phyloP scores from a whole-genome alignment of 2,888 invertebrate species.

The Nebria brevicollis region DNA sequence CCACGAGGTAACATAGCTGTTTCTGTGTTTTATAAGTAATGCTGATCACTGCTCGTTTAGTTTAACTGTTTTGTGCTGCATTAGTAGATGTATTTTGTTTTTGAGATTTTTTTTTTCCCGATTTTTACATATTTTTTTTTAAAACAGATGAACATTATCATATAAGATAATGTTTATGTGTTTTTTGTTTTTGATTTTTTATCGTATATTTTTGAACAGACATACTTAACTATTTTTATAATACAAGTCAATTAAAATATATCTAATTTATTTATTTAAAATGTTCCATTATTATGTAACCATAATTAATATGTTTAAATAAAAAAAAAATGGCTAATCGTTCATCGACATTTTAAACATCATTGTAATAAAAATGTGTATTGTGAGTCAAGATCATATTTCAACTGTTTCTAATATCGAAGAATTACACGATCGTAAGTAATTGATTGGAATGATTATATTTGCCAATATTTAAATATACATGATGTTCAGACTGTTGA shows the following conservation, averaged over 20 bases:
- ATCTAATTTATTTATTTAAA: not conserved
- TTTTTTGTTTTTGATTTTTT: conserved; percentile 47
- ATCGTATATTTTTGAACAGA: conserved; percentile 14
- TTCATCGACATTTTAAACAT: not conserved
- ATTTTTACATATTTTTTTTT: not conserved
- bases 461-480: no score
- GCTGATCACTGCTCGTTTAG: conserved; percentile 13
- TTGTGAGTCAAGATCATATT: not conserved
- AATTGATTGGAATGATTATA: not conserved
- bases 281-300: not conserved
- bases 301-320: not conserved
- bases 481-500: no score
- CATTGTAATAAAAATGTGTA: not conserved
- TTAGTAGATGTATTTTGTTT: conserved; percentile 45
- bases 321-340: not conserved
- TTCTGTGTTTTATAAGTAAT: conserved; percentile 42
- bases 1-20: conserved; percentile 72
- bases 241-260: not conserved
- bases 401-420: not conserved
- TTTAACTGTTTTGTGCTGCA: conserved; percentile 29
- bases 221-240: not conserved
- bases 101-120: conserved; percentile 31
- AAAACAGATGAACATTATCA: not conserved
- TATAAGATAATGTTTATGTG: conserved; percentile 43
- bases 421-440: not conserved